Base-by-base conservation (phyloP, 64 coral and sea anemone species). In the Actinia equina region DNA sequence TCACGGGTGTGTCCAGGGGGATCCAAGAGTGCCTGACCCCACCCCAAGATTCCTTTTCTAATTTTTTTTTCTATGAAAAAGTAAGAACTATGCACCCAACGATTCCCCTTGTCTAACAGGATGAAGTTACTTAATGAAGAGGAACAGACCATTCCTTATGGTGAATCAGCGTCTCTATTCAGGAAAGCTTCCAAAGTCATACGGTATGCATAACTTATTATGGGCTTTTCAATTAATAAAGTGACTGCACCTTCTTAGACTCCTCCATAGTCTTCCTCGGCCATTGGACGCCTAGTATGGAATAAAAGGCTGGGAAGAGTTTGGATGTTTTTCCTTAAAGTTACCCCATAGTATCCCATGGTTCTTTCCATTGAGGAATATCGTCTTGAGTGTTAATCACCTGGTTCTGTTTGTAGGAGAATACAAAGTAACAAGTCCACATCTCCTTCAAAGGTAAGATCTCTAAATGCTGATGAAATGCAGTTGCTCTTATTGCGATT, bases 131-230 rank as follows among this genome's bases (percentile, higher is more conserved):
- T 89, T 4, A 89, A 92, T n/a, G 91, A 95, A n/a, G 94, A 95
- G 20, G 87, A 77, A 37, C 69, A 57, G 17, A 42, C 23, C 71
- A 77, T 55, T 44, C 70, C 89, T 42, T 74, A 60, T 65, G 19
- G 46, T 25, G 90, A 98, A 51, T 58, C 88, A 52, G 93, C 92
- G 1, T 89, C 90, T 44, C 41, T 98, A 3, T 92, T 98, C 42
- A 91, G 93, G 76, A 98, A 95, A 84, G 96, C 96, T 17, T 98
- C 96, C 22, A 89, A 85, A 79, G 93, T 92, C 18, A 92, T 98
- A 15, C 82, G 96, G 96, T 98, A 89, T 37, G 86, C 37, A 8
- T 2, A 49, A 8, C 3, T 0, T 8, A 49, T 49, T 49, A 8
- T 49, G 46, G 46, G 46, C 4, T 49, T 49, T 49, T 49, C 46